Evolutionary conservation across 2,797 vertebrate genomes (phyloP), one percentile per base, ranked within the genome.

Genomic region (Otus scops): DNA sequence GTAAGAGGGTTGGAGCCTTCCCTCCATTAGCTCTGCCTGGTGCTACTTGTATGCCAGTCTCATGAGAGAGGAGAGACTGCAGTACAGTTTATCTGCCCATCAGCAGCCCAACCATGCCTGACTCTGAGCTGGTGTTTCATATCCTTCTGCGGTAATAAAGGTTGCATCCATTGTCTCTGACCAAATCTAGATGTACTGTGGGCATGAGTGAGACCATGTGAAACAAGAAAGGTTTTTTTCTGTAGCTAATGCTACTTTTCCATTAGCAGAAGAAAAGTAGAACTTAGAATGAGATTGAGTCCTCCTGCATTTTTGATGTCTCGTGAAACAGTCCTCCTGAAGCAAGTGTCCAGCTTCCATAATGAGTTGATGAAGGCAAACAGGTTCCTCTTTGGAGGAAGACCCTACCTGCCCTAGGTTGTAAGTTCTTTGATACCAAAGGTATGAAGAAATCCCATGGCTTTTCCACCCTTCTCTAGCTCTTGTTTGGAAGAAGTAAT

Each of bases 1-100:
- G 21, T 0, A 0, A 59, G n/a, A 64, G 13, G 16, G 4, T 21
- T 90, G 45, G 41, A 80, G 28, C 59, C 23, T 56, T 24, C 11
- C 39, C 21, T 41, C 20, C n/a, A 4, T 27, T 74, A 51, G 27
- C 32, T 82, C 56, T 88, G 53, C 32, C 24, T 41, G 5, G 32
- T 60, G 32, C 32, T 64, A 7, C 39, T 27, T 74, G n/a, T 48
- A 18, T 23, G 41, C n/a, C 56, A 68, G 36, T 32, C 32, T 73
- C 76, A 38, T 7, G 54, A 69, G 47, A 74, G 22, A 75, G 50
- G 38, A 57, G 38, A 88, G 34, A 9, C 9, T 17, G 50, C 30
- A 27, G 7, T 1, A 1, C 13, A 6, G 2, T 48, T 83, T 60
- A 14, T n/a, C 56, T 76, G 67, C 12, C 54, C 61, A 16, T 57